These are phyloP conservation scores for Tanytarsus gracilentus DNA, from an alignment of 2,888 invertebrate genomes.

Conservation along the genomic window DNA sequence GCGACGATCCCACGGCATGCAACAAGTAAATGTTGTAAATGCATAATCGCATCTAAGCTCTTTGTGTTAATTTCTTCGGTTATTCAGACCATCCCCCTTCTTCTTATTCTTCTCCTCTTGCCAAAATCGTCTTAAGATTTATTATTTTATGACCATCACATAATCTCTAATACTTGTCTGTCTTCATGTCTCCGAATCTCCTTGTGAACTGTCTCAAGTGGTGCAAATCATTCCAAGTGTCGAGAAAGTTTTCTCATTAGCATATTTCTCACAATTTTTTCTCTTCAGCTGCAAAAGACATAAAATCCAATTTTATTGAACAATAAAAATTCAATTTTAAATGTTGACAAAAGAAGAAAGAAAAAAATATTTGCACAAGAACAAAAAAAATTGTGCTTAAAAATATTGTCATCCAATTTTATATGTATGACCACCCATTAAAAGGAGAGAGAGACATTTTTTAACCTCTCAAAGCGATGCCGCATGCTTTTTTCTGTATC, in stretches of 20 bases:
- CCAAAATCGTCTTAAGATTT: constrained; percentile 7
- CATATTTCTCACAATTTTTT: neutral
- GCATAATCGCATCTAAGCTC: constrained; percentile 19
- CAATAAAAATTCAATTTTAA: neutral
- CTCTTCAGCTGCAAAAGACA: neutral
- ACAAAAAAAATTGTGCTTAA: neutral
- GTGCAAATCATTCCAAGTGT: constrained; percentile 1
- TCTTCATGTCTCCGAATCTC: neutral
- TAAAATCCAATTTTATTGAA: neutral
- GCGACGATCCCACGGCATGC: constrained; percentile 5
- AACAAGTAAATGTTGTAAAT: no score
- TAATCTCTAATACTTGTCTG: neutral
- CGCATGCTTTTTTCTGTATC: constrained; percentile 7
- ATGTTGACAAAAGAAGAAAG: neutral
- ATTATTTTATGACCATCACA: constrained; percentile 15
- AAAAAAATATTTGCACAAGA: neutral
- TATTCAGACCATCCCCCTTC: neutral
- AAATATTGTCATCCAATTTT: constrained; percentile 28
- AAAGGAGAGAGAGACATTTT: constrained; percentile 21
- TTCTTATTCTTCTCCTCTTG: neutral
- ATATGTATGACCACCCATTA: constrained; percentile 26
- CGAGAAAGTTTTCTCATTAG: neutral
- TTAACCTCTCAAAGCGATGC: constrained; percentile 23
- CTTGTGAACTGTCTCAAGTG: constrained; percentile 12
- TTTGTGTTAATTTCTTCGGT: constrained; percentile 25